Base-by-base conservation (phyloP, 2,113 vertebrate species). In the Pelecanus crispus region DNA sequence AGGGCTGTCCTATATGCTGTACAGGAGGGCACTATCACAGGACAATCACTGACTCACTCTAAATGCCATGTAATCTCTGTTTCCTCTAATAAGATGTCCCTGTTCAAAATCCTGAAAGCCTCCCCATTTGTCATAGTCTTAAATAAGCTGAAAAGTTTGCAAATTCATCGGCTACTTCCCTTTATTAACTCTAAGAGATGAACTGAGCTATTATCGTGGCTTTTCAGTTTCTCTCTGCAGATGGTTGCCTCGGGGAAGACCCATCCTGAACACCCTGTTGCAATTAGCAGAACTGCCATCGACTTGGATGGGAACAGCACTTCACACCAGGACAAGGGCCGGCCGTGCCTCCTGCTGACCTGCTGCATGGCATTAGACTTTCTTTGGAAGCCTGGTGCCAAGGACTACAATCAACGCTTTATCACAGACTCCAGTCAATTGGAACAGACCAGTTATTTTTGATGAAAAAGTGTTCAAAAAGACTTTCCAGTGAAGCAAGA, bases 1-100 rank as follows among this genome's bases (percentile, higher is more conserved):
- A 3, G 24, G 36, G 67, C 44, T 71, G 10, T 62, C 24, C 52
- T 67, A 13, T 55, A 10, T 52, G 79, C 52, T 25, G 26, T 44
- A 31, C 65, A 36, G 47, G 29, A 88, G 29, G 49, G 25, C 26
- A 65, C 13, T 59, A 34, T 5, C 61, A 24, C 61, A 59, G 21
- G 13, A 81, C 20, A 87, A 81, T 38, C 32, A 28, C 70, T 19
- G 26, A 44, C 38, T 28, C 56, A 44, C 22, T 66, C 36, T 62
- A 7, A 29, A n/a, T 0, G 2, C 24, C 1, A 0, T 29, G 42
- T 13, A 44, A 49, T 52, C 50, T 81, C 59, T 24, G 8, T 56
- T 86, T 65, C 34, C 42, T 45, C 42, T 28, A 13, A 40, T 45
- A 50, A 89, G 24, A 59, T 13, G 26, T 1, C n/a, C 36, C 38